Percentiles rank a stretch among this genome's conserved stretches.
phyloP scores from a whole-genome alignment of 2,888 invertebrate species.

The Drosophila falleni region DNA sequence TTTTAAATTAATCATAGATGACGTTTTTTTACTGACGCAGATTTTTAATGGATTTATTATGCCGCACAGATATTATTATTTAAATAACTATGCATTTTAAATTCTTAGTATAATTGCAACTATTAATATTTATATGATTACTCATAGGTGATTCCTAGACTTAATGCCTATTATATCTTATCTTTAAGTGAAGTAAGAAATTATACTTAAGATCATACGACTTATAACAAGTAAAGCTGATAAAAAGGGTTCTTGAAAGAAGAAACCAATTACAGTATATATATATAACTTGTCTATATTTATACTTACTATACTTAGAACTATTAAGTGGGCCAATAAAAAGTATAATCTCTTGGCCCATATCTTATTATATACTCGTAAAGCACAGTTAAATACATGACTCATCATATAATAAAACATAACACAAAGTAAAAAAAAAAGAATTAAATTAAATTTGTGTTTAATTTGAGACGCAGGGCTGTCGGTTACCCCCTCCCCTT shows the following conservation, averaged over 20 bases:
- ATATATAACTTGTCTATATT: neutral
- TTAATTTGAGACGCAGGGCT: conserved; percentile 25
- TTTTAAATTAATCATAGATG: no score
- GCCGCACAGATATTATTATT: neutral
- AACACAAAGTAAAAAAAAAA: neutral
- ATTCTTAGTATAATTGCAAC: neutral
- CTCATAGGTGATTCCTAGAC: conserved; percentile 8
- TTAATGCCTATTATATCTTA: conserved; percentile 12
- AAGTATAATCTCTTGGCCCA: neutral
- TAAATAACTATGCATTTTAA: neutral
- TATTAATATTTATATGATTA: neutral
- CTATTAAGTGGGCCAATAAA: conserved; percentile 8
- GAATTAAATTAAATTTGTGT: conserved; percentile 31
- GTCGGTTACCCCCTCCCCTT: neutral
- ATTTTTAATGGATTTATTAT: neutral
- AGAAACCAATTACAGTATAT: neutral
- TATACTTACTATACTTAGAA: neutral
- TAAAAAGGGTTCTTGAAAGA: neutral
- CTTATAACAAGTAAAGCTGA: neutral
- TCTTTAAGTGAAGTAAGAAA: neutral
- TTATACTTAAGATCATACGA: neutral
- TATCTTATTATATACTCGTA: conserved; percentile 7
- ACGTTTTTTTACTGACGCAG: no score
- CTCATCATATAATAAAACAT: conserved; percentile 27
- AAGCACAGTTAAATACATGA: conserved; percentile 14